Base-by-base conservation (phyloP, 2,888 invertebrate species). In the Criorhina ranunculi region DNA sequence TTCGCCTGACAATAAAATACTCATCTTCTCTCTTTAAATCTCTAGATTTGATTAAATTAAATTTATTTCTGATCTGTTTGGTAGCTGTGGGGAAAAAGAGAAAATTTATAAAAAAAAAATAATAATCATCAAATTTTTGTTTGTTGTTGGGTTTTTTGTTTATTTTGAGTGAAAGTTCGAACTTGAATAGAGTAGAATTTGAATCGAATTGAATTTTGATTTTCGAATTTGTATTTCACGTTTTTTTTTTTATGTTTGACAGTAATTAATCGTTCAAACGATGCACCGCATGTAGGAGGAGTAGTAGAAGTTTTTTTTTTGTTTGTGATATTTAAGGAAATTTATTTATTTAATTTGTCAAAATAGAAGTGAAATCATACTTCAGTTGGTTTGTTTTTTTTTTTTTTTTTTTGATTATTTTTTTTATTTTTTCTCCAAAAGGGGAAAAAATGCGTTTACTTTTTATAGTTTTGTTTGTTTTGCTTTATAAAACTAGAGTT, bases 1-100 rank as follows among this genome's bases (percentile, higher is more conserved):
- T 76, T 81, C 86, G 86, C 86, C 77, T 86, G 86, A 86, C 81
- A 86, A 86, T 86, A 81, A 72, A 86, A 86, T 81, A 86, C 76
- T 86, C 81, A 67, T 86, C 81, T 72, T 51, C 86, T 81, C 76
- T 86, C 60, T 57, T 60, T 86, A 86, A 86, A 81, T 86, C 86
- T 77, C 60, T 86, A 86, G 86, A 77, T 86, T 86, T 86, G 81
- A 86, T 81, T 60, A 86, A 55, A 86, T 72, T 77, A 86, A 81
- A 86, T 53, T 86, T 86, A 81, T 86, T 86, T 86, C 86, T 86
- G 86, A 86, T 81, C 81, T 81, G 86, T 86, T 86, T 86, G 86
- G 86, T 86, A 86, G 86, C 86, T 86, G 86, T 81, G 75, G 80
- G 83, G 75, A 81, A 81, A 86, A 81, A 81, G 76, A 77, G 72